A percentile compares a stretch with the other conserved stretches of the same genome.
These are phyloP conservation scores for Ciconia boyciana DNA, from an alignment of 2,113 vertebrate genomes.

Conservation along the genomic window DNA sequence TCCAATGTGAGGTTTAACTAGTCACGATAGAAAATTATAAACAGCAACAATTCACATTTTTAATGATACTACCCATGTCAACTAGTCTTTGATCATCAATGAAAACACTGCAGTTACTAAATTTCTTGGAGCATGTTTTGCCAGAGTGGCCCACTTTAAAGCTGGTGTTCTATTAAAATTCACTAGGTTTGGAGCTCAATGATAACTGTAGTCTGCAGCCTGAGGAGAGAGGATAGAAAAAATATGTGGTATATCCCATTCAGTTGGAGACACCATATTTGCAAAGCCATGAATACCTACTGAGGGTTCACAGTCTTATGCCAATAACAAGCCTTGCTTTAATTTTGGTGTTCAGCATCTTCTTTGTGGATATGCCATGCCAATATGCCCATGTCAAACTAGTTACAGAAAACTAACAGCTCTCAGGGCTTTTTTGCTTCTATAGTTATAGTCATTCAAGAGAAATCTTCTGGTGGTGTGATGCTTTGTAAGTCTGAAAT, in stretches of 20 bases:
- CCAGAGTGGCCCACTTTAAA: neutral
- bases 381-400: neutral
- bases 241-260: neutral
- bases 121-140: neutral
- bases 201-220: neutral
- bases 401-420: neutral
- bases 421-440: neutral
- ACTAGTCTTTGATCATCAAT: neutral
- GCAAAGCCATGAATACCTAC: neutral
- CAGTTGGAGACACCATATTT: neutral
- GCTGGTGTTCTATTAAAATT: neutral
- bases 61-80: neutral
- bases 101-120: neutral
- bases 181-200: neutral
- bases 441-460: neutral
- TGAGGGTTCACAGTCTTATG: neutral
- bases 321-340: neutral
- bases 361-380: neutral
- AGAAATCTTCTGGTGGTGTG: neutral
- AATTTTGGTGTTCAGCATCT: neutral
- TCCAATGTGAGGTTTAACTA: neutral
- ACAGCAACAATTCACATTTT: neutral
- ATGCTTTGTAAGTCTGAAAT: neutral
- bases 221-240: neutral
- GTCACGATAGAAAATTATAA: neutral